Evolutionary conservation across 2,888 invertebrate species (phyloP), one percentile per base, ranked within the genome.

Genomic region (Lepidocyrtinus sp.): DNA sequence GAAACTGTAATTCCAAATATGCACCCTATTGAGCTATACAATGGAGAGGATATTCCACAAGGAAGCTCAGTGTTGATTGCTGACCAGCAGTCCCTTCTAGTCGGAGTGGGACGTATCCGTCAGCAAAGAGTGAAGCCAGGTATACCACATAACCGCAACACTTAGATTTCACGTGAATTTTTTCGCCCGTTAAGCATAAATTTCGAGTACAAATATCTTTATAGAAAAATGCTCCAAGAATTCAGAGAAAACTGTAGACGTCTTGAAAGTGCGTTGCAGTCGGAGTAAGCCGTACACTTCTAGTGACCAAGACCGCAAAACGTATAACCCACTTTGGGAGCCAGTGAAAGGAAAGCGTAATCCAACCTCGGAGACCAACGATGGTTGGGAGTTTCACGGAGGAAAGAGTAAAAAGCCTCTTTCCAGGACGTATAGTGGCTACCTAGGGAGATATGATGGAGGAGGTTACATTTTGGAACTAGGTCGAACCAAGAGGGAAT

Each of bases 401-500:
- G 3, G 25, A 3, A 25, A 64, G 2, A 19, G 55, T 7, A 50
- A 21, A 21, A 55, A 68, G 26, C 64, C 73, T 12, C 1, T 46
- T n/a, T 75, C 84, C 5, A 26, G 74, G 7, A 9, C 61, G 15
- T 64, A 65, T 3, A 21, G 7, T 0, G 84, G 84, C 12, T 15
- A 61, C 1, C 70, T 75, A 27, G 81, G 63, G n/a, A 67, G 0
- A 15, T 84, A 84, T 59, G 82, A 82, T 22, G 84, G 82, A 7
- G 83, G 83, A 9, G 84, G 84, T 0, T 84, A 82, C n/a, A 70
- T 82, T 9, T 65, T 81, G 0, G 81, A 84, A 17, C 64, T 84
- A 0, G 84, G 84, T 26, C 61, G 80, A 68, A 75, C 1, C 12
- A 27, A 36, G 1, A 67, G 64, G 1, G 63, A 83, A 45, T 75